These are phyloP conservation scores for Nycticryphes semicollaris DNA, from an alignment of 2,113 vertebrate species.

Conservation along the genomic window DNA sequence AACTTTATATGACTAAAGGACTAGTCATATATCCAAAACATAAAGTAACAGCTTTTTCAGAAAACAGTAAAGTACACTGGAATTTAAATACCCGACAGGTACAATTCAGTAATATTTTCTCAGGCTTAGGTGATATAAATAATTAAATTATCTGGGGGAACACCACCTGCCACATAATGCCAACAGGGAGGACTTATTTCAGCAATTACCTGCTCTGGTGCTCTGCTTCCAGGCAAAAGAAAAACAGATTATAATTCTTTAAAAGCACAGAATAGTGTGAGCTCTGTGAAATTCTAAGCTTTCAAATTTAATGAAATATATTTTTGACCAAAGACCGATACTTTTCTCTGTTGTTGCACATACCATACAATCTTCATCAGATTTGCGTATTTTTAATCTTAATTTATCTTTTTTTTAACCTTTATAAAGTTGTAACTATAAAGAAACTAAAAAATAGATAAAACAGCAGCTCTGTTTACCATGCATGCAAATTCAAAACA, in stretches of 20 bases:
- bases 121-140: not conserved
- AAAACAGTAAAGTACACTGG: not conserved
- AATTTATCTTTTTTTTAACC: not conserved
- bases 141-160: not conserved
- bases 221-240: not conserved
- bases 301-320: not conserved
- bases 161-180: not conserved
- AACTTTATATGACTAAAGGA: not conserved
- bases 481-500: not conserved
- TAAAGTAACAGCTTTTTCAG: not conserved
- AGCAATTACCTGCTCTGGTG: not conserved
- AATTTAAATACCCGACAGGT: not conserved
- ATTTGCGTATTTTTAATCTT: not conserved
- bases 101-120: not conserved
- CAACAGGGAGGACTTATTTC: not conserved
- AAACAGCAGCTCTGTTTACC: not conserved
- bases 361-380: not conserved
- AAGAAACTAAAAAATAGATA: not conserved
- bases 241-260: not conserved
- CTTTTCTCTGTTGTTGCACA: not conserved
- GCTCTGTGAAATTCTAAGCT: not conserved
- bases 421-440: not conserved
- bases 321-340: not conserved
- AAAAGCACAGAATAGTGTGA: not conserved
- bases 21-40: not conserved